Evolutionary conservation across 2,888 invertebrate species (phyloP).

Genomic region (Latrodectus elegans): DNA sequence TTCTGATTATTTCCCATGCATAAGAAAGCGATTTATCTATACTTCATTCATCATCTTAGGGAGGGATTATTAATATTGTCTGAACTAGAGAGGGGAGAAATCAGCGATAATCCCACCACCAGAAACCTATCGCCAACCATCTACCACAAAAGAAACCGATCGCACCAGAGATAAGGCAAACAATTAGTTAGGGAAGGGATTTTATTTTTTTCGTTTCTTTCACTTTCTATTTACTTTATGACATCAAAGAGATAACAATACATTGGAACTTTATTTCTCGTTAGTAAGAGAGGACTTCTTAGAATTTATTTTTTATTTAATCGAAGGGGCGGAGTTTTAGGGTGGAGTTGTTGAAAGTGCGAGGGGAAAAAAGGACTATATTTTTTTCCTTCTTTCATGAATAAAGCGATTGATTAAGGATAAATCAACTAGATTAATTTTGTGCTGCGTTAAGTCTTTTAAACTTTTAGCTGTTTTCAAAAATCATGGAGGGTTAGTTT

Average conservation of each 20-base stretch:
- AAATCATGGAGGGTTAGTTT: too few species aligned
- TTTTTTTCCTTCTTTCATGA: too few species aligned
- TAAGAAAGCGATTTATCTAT: constrained; percentile 19
- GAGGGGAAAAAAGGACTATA: too few species aligned
- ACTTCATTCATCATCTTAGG: constrained; percentile 27
- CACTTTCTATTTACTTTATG: neutral
- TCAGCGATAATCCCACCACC: neutral
- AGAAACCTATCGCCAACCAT: constrained; percentile 5
- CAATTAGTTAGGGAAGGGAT: constrained; percentile 28
- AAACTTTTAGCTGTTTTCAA: too few species aligned
- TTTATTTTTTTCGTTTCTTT: neutral
- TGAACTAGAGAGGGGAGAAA: neutral
- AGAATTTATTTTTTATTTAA: neutral
- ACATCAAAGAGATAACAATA: constrained; percentile 1
- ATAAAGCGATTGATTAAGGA: too few species aligned
- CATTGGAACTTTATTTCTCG: neutral
- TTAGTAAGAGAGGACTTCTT: neutral
- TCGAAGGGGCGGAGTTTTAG: neutral
- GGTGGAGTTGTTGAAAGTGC: neutral
- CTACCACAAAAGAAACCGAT: constrained; percentile 25
- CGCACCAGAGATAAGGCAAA: constrained; percentile 29
- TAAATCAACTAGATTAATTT: too few species aligned
- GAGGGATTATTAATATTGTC: constrained; percentile 32
- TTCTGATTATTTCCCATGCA: neutral
- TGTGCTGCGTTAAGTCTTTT: too few species aligned